Conservation (phyloP, 1,140 invertebrate genomes). For the Idris sp. region DNA sequence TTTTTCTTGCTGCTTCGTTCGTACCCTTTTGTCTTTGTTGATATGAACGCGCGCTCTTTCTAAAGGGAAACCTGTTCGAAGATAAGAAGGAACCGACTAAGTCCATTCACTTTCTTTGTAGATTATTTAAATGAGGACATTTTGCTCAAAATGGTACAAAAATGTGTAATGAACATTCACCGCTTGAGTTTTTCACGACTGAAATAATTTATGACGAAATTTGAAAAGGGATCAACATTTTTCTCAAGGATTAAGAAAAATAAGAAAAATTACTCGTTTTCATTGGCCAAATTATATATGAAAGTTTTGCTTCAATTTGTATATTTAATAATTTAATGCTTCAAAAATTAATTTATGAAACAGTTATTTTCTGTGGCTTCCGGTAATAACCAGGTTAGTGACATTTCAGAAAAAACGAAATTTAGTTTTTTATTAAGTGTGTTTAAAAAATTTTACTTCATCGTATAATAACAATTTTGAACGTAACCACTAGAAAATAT, state of each 20-base stretch:
- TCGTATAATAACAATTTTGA: too few species aligned
- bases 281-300: too few species aligned
- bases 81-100: conserved; percentile 48
- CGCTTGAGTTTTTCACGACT: conserved; percentile 47
- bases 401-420: too few species aligned
- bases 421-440: too few species aligned
- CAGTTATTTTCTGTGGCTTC: too few species aligned
- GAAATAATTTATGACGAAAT: conserved; percentile 50
- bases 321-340: too few species aligned
- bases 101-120: conserved; percentile 57
- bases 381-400: too few species aligned
- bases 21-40: conserved; percentile 52
- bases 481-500: too few species aligned
- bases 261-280: conserved; percentile 1
- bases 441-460: too few species aligned
- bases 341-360: too few species aligned
- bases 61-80: conserved; percentile 41
- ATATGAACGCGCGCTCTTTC: conserved; percentile 37
- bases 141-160: conserved; percentile 54
- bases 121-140: conserved; percentile 59
- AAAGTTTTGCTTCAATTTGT: too few species aligned
- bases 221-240: conserved; percentile 23
- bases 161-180: conserved; percentile 60
- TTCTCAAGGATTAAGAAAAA: neutral
- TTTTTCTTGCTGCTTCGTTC: conserved; percentile 42